Evolutionary conservation across 2,113 vertebrate species (phyloP), one percentile per base, ranked within the genome.

Genomic region (Gyps fulvus): DNA sequence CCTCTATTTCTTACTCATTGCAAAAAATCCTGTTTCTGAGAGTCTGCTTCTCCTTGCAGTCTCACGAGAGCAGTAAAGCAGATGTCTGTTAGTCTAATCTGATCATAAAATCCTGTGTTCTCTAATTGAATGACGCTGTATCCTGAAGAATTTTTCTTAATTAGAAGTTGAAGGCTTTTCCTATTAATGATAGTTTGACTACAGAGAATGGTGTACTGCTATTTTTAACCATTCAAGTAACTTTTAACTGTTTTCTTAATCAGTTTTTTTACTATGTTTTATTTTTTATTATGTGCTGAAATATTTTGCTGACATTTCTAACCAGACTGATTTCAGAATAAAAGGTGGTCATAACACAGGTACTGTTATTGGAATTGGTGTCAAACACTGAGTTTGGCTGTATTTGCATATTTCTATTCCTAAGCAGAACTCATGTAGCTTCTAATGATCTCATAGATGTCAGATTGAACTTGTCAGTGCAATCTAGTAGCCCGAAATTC

Each of bases 111-210:
- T 95, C 91, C 92, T 87, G 70, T 92, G 93, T 97, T 98, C 84
- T 97, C 45, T 97, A 97, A 95, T 80, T 94, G 95, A 97, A 85
- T 97, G 90, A 86, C 90, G 94, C 96, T 95, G 96, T 97, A 96
- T 97, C 94, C 95, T 96, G 93, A 97, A 98, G 95, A 92, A 77
- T 87, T 91, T 96, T 96, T 95, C 93, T 38, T 96, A 95, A 97
- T 97, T 97, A 93, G 92, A 96, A 97, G 74, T 92, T 93, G 52
- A 70, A 72, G 54, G 61, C 58, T 97, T 95, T 91, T 97, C 93
- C 80, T 96, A 65, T 94, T 93, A 87, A 92, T 57, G 63, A 70
- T 74, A 90, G 57, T 79, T 83, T 84, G 57, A 43, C 72, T 58
- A 77, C 66, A 81, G 42, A 93, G 67, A 92, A 69, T 34, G 25